These are phyloP conservation scores for Homalodisca vitripennis DNA, from an alignment of 1,140 invertebrate genomes.

Conservation along the genomic window DNA sequence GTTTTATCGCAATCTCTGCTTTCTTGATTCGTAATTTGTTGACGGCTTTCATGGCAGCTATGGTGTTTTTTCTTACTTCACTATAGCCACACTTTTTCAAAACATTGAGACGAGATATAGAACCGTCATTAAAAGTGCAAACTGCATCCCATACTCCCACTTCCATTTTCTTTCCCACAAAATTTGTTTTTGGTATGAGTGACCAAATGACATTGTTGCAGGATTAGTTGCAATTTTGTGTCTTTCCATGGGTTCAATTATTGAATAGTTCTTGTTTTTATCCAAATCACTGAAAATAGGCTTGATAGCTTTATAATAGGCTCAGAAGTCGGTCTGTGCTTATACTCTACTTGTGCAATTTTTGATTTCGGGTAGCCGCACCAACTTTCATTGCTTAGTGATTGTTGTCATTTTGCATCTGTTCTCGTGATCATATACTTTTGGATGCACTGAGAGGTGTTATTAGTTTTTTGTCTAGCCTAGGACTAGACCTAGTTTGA, in stretches of 20 bases:
- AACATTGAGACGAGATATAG: not conserved
- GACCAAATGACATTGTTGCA: slow-evolving; percentile 28
- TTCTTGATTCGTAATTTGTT: not conserved
- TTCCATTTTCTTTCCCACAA: not conserved
- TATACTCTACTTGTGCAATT: not conserved
- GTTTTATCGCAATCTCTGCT: not conserved
- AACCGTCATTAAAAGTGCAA: slow-evolving; percentile 3
- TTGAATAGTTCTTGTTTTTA: not conserved
- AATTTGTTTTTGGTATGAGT: slow-evolving; percentile 3
- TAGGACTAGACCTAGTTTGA: no score
- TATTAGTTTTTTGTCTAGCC: no score
- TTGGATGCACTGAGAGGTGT: no score
- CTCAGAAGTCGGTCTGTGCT: not conserved
- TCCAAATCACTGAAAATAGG: not conserved
- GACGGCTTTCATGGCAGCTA: not conserved
- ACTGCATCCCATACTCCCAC: slow-evolving; percentile 9
- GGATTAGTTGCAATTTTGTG: slow-evolving; percentile 19
- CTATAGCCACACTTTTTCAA: not conserved
- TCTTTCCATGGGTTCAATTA: slow-evolving; percentile 1
- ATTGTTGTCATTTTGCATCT: not conserved
- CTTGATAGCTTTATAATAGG: not conserved
- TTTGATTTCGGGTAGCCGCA: not conserved
- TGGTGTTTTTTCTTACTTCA: not conserved
- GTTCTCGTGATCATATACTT: no score
- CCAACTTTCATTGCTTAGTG: not conserved